Conservation (phyloP, 2,888 invertebrate genomes). For the Sinhomidia bicolor region DNA sequence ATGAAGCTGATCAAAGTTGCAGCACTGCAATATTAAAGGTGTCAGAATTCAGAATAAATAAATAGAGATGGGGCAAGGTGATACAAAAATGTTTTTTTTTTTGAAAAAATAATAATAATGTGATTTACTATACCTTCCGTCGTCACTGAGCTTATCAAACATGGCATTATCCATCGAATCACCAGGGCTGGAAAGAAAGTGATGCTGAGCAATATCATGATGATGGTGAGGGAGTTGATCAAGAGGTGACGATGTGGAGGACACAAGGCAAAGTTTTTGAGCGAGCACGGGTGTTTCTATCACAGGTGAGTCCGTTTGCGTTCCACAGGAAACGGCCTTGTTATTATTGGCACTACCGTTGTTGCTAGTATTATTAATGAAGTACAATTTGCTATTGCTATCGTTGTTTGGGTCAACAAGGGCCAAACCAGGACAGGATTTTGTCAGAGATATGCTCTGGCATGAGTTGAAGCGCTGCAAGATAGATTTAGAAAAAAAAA, state of each 20-base stretch:
- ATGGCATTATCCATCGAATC: slow-evolving; percentile 69
- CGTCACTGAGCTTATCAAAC: slow-evolving; percentile 77
- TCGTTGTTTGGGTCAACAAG: slow-evolving; percentile 48
- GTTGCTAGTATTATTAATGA: slow-evolving; percentile 3
- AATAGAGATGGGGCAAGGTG: background rate
- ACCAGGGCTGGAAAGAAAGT: slow-evolving; percentile 46
- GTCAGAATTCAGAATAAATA: background rate
- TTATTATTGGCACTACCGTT: slow-evolving; percentile 26
- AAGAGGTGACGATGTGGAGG: slow-evolving; percentile 28
- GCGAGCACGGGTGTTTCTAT: slow-evolving; percentile 71
- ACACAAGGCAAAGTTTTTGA: slow-evolving; percentile 69
- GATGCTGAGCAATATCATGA: slow-evolving; percentile 46
- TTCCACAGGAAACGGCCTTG: slow-evolving; percentile 59
- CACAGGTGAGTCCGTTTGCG: slow-evolving; percentile 74
- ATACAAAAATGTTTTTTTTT: background rate
- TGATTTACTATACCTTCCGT: slow-evolving; percentile 73
- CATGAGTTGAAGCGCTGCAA: slow-evolving; percentile 70
- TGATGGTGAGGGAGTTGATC: slow-evolving; percentile 29
- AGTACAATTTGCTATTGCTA: slow-evolving; percentile 32
- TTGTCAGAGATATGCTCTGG: slow-evolving; percentile 71
- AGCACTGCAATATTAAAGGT: too few species aligned
- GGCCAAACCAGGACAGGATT: slow-evolving; percentile 76
- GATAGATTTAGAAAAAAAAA: background rate
- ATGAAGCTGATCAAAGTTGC: background rate
- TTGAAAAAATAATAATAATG: background rate